phyloP scores from a whole-genome alignment of 2,797 vertebrate genomes.

The Karalla daura region DNA sequence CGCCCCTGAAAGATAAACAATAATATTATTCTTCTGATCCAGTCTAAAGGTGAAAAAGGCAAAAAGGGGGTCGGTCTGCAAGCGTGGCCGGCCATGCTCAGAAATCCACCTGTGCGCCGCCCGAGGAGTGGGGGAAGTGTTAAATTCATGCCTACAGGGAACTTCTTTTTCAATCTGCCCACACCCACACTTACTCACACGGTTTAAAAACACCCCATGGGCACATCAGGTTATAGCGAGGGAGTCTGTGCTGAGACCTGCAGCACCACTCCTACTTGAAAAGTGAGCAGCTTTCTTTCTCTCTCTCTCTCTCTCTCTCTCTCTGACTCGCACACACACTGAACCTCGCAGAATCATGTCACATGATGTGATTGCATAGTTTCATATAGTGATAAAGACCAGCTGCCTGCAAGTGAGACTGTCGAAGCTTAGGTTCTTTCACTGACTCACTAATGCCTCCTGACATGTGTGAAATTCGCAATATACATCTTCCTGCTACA shows the following conservation, averaged over 20 bases:
- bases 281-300: conserved; percentile 2
- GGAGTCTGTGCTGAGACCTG: conserved; percentile 62
- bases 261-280: conserved; percentile 36
- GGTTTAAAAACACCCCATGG: conserved; percentile 55
- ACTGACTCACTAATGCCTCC: too few species aligned
- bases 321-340: background rate
- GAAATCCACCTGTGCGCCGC: conserved; percentile 31
- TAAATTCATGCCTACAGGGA: conserved; percentile 58
- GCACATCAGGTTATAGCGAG: conserved; percentile 47
- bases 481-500: background rate
- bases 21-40: conserved; percentile 65
- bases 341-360: background rate
- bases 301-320: background rate
- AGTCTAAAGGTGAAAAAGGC: conserved; percentile 31
- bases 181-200: conserved; percentile 42
- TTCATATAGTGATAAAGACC: too few species aligned
- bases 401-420: too few species aligned
- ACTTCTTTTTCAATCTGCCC: conserved; percentile 51
- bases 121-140: conserved; percentile 26
- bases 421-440: too few species aligned
- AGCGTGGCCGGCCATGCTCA: conserved; percentile 3
- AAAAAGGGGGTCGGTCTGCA: conserved; percentile 20
- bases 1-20: conserved; percentile 61
- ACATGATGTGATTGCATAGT: background rate
- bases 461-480: conserved; percentile 2